Conservation (phyloP, 2,797 vertebrate species). For the Falco cherrug region DNA sequence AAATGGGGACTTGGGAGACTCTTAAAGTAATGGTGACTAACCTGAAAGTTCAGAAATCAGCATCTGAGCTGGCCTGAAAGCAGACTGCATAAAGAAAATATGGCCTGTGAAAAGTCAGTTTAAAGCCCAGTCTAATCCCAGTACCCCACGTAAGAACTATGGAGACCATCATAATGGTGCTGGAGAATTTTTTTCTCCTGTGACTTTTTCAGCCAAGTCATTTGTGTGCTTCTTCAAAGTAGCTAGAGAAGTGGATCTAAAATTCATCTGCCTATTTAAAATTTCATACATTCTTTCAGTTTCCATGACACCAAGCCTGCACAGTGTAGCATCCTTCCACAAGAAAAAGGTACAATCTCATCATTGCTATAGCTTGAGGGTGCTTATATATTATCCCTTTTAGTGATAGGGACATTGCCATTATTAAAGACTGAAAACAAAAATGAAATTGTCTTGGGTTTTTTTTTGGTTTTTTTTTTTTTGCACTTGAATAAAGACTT, state of each 20-base stretch:
- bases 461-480: not conserved
- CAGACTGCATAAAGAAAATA: not conserved
- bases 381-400: not conserved
- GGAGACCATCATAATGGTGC: not conserved
- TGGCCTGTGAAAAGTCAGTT: not conserved
- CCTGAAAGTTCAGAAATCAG: not conserved
- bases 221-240: not conserved
- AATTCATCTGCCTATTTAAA: not conserved
- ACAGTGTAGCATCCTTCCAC: not conserved
- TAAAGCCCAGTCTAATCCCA: not conserved
- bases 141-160: rapidly evolving
- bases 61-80: not conserved
- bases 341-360: not conserved
- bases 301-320: not conserved
- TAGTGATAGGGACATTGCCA: not conserved
- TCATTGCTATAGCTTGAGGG: not conserved
- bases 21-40: not conserved
- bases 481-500: not conserved
- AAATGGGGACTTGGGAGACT: not conserved
- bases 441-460: not conserved
- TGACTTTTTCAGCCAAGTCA: not conserved
- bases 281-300: not conserved
- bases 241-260: not conserved
- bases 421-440: not conserved
- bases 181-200: not conserved